Evolutionary conservation across 2,888 invertebrate genomes (phyloP).

Genomic region (Melikaiella ostensackeni): DNA sequence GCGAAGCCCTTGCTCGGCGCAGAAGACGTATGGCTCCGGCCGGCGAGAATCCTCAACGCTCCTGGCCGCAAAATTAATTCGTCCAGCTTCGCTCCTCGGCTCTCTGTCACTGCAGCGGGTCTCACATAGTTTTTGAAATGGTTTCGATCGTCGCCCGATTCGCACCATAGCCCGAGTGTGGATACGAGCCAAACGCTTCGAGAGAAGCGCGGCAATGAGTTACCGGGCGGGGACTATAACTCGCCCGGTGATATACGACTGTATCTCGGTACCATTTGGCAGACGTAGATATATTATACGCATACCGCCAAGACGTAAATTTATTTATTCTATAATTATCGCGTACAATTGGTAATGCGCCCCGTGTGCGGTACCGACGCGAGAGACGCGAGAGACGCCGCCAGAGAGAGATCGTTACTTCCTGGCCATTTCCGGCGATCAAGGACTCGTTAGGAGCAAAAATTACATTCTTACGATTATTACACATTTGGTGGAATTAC

Average conservation of each 20-base stretch:
- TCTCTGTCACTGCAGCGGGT: constrained; percentile 32
- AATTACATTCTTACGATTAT: neutral
- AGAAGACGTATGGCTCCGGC: constrained; percentile 50
- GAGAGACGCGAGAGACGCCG: constrained; percentile 18
- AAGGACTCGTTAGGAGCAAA: neutral
- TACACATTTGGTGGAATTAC: no score
- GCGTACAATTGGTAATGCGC: constrained; percentile 73
- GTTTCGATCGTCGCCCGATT: constrained; percentile 64
- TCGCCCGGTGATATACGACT: constrained; percentile 75
- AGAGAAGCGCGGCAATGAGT: constrained; percentile 69
- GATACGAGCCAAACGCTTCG: constrained; percentile 72
- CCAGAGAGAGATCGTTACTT: constrained; percentile 43
- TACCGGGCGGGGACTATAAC: constrained; percentile 76
- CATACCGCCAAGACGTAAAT: constrained; percentile 75
- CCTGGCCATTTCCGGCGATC: constrained; percentile 47
- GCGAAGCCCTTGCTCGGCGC: constrained; percentile 55
- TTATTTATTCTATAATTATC: constrained; percentile 78
- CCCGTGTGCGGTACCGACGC: constrained; percentile 46
- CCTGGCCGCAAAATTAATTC: constrained; percentile 53
- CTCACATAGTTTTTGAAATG: constrained; percentile 57
- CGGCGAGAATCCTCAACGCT: constrained; percentile 50
- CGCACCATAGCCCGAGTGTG: constrained; percentile 67
- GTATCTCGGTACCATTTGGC: constrained; percentile 77
- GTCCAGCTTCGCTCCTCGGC: constrained; percentile 40
- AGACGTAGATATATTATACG: constrained; percentile 77